phyloP scores from a whole-genome alignment of 1,140 invertebrate species.

The Rhopalosiphum maidis region DNA sequence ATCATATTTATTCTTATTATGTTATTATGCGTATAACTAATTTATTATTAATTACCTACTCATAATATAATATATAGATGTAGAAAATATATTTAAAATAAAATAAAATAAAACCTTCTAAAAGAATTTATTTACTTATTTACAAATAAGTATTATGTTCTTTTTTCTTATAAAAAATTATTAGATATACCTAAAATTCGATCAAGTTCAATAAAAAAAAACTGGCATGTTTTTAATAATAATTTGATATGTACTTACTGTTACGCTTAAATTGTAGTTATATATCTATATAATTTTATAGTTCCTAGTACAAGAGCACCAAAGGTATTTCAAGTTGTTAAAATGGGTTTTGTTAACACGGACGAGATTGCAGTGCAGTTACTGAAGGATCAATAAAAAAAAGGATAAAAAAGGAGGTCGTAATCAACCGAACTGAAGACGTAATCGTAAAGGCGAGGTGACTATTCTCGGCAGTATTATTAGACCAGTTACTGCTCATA shows the following conservation, averaged over 20 bases:
- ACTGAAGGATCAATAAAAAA: conserved; percentile 36
- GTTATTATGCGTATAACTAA: not conserved
- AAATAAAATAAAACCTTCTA: no score
- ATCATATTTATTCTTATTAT: no score
- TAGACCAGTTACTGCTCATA: not conserved
- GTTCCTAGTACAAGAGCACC: not conserved
- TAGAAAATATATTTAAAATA: no score
- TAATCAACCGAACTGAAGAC: conserved; percentile 26
- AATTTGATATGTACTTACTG: not conserved
- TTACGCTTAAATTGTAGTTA: not conserved
- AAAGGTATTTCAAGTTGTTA: not conserved
- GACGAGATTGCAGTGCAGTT: not conserved
- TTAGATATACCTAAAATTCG: not conserved
- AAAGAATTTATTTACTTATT: not conserved
- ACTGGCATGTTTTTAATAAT: not conserved
- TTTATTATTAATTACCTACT: not conserved
- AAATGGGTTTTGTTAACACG: conserved; percentile 22
- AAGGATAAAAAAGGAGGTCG: not conserved
- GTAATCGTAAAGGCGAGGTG: conserved; percentile 12
- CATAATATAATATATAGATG: not conserved
- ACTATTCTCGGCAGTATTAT: not conserved
- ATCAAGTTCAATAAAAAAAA: not conserved
- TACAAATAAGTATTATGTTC: not conserved
- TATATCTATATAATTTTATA: not conserved
- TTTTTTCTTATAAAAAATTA: not conserved